Percentiles rank a stretch among this genome's conserved stretches.
phyloP scores from a whole-genome alignment of 2,797 vertebrate species.

The Ptychobarbus kaznakovi region DNA sequence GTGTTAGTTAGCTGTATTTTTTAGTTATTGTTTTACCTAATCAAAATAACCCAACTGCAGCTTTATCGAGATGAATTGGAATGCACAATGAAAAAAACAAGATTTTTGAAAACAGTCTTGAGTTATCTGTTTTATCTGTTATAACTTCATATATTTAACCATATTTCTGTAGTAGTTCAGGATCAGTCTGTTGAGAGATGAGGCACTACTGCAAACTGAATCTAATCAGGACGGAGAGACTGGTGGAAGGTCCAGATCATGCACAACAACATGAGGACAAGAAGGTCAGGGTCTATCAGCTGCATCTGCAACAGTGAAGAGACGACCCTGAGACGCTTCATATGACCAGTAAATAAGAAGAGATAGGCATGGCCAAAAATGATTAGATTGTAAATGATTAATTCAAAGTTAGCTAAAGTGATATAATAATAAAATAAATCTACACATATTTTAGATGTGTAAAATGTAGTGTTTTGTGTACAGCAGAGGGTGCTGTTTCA shows the following conservation, averaged over 20 bases:
- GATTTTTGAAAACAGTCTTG: no score
- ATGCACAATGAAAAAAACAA: no score
- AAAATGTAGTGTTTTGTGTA: background rate
- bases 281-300: background rate
- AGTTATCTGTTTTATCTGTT: no score
- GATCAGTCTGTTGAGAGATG: background rate
- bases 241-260: background rate
- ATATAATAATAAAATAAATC: background rate
- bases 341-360: background rate
- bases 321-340: background rate
- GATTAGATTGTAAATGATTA: background rate
- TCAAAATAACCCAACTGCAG: no score
- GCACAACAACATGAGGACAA: slow-evolving; percentile 1
- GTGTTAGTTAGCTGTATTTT: no score
- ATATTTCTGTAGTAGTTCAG: background rate
- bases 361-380: background rate
- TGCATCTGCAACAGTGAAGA: background rate
- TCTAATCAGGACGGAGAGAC: background rate
- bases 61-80: no score
- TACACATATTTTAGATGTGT: background rate
- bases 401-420: background rate
- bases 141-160: background rate
- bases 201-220: background rate
- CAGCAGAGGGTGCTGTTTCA: slow-evolving; percentile 43
- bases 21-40: no score